A percentile compares a stretch with the other conserved stretches of the same genome.
These are phyloP conservation scores for Actinia tenebrosa DNA, from an alignment of 64 coral and sea anemone species.

Conservation along the genomic window DNA sequence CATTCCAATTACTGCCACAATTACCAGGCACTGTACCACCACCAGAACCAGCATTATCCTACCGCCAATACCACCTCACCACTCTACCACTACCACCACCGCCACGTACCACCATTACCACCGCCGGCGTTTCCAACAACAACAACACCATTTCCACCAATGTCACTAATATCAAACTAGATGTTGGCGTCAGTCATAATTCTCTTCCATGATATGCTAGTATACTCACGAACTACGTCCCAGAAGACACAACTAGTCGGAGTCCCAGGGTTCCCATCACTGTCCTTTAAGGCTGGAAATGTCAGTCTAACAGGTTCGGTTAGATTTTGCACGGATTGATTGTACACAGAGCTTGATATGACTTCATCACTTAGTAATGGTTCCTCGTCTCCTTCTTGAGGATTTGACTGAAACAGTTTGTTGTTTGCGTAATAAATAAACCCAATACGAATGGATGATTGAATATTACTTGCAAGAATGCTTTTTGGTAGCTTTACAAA, in stretches of 20 bases:
- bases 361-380: constrained; percentile 19
- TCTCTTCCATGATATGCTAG: background rate
- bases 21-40: too few species aligned
- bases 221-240: constrained; percentile 3
- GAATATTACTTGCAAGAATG: background rate
- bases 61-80: too few species aligned
- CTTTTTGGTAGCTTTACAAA: background rate
- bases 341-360: constrained; percentile 39
- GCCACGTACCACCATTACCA: too few species aligned
- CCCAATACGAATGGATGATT: constrained; percentile 7
- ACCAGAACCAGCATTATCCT: too few species aligned
- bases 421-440: constrained; percentile 61
- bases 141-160: too few species aligned
- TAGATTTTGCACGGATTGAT: constrained; percentile 28
- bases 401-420: constrained; percentile 39
- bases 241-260: constrained; percentile 33
- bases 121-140: too few species aligned
- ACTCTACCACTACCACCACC: too few species aligned
- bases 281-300: constrained; percentile 20
- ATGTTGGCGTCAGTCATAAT: background rate
- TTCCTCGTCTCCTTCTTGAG: background rate
- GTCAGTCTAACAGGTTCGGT: constrained; percentile 35
- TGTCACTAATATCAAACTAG: too few species aligned
- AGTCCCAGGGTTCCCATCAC: background rate
- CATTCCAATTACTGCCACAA: too few species aligned